Evolutionary conservation across 2,797 vertebrate genomes (phyloP).

Genomic region (Tenualosa thibaudeaui): DNA sequence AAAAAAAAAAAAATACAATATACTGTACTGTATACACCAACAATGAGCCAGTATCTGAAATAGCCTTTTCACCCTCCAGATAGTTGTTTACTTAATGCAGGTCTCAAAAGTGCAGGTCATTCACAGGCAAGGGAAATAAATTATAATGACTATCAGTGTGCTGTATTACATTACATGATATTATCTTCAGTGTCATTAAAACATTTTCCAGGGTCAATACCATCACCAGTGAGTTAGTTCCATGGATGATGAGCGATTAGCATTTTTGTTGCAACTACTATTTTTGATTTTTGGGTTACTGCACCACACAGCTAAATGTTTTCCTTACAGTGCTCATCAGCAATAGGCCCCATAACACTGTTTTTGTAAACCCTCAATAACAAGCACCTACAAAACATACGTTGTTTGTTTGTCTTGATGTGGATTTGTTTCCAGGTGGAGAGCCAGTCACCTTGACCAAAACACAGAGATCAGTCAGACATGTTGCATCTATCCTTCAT

Average conservation of each 20-base stretch:
- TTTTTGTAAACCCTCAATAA: neutral
- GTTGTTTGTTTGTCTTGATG: neutral
- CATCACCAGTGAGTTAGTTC: neutral
- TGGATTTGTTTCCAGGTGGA: neutral
- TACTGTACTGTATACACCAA: neutral
- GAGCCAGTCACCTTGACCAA: neutral
- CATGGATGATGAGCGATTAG: neutral
- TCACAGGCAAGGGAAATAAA: neutral
- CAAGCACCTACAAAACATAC: conserved; percentile 7
- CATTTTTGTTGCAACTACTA: neutral
- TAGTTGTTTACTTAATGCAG: neutral
- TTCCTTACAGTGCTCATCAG: neutral
- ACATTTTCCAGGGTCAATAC: neutral
- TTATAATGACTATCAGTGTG: neutral
- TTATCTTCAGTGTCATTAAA: neutral
- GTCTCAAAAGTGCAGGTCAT: conserved; percentile 4
- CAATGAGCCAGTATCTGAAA: neutral
- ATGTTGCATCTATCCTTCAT: neutral
- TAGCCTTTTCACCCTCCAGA: neutral
- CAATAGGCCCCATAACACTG: neutral
- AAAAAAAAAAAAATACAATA: neutral
- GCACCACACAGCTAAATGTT: neutral
- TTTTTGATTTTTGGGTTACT: neutral
- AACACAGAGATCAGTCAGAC: neutral
- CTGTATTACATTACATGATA: neutral